Evolutionary conservation across 1,140 invertebrate species (phyloP).

Genomic region (Drosophila navojoa): DNA sequence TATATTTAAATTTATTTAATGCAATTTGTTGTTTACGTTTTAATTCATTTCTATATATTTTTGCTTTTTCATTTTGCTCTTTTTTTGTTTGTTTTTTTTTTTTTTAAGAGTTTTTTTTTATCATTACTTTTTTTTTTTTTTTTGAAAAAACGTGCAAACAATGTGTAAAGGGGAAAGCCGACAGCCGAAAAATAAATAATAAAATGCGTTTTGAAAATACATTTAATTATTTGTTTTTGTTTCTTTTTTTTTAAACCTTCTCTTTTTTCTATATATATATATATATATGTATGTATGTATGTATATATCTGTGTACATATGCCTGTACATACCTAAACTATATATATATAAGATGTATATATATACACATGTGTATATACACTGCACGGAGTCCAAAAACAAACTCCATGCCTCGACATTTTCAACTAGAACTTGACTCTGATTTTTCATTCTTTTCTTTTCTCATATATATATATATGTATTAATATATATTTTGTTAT

Average conservation of each 20-base stretch:
- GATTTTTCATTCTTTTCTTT: neutral
- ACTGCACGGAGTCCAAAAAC: slow-evolving; percentile 34
- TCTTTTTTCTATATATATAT: slow-evolving; percentile 6
- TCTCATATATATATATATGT: neutral
- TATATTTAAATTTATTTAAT: slow-evolving; percentile 79
- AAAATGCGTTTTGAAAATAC: slow-evolving; percentile 78
- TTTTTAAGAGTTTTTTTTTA: slow-evolving; percentile 45
- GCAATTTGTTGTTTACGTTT: slow-evolving; percentile 61
- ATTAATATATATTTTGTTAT: neutral
- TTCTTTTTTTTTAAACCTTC: slow-evolving; percentile 61
- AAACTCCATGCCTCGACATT: slow-evolving; percentile 21
- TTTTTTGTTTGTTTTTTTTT: slow-evolving; percentile 45
- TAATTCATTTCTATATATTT: slow-evolving; percentile 75
- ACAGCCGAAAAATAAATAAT: slow-evolving; percentile 85
- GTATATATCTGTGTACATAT: neutral
- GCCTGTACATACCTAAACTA: neutral
- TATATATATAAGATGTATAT: slow-evolving; percentile 13
- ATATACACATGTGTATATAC: slow-evolving; percentile 6
- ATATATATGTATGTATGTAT: no score
- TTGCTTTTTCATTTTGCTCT: slow-evolving; percentile 63
- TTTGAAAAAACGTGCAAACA: slow-evolving; percentile 90
- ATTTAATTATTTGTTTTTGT: slow-evolving; percentile 72
- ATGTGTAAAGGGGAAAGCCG: slow-evolving; percentile 94
- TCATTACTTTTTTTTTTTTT: slow-evolving; percentile 56
- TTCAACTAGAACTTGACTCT: slow-evolving; percentile 15